phyloP scores from a whole-genome alignment of 1,140 invertebrate genomes.

The Zaprionus africanus region DNA sequence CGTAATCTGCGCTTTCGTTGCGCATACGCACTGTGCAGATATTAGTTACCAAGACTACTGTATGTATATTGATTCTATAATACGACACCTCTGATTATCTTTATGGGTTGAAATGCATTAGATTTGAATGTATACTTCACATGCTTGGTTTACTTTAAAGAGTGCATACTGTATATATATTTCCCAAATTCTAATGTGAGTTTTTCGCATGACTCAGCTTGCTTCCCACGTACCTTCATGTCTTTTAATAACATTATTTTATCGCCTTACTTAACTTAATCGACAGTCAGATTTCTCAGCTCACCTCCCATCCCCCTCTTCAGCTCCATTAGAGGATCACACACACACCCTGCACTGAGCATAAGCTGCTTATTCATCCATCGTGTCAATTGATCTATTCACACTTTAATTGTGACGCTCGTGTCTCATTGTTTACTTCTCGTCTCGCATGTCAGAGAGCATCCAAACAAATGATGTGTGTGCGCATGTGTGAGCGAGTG shows the following conservation, averaged over 20 bases:
- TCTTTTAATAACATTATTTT: neutral
- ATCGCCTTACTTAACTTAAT: neutral
- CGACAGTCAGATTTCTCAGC: neutral
- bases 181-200: neutral
- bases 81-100: no score
- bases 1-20: conserved; percentile 8
- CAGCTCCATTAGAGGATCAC: neutral
- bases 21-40: conserved; percentile 28
- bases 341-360: conserved; percentile 15
- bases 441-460: conserved; percentile 50
- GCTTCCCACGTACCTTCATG: neutral
- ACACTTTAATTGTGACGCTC: conserved; percentile 71
- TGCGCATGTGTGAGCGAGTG: conserved; percentile 2
- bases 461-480: conserved; percentile 27
- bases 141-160: neutral
- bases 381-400: conserved; percentile 62
- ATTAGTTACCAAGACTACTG: neutral
- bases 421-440: conserved; percentile 46
- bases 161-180: neutral
- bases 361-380: conserved; percentile 59
- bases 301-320: neutral
- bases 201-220: neutral
- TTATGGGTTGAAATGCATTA: no score
- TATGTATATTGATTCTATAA: no score
- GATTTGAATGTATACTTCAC: neutral